Base-by-base conservation (phyloP, 2,113 vertebrate species). In the Trogon surrucura region DNA sequence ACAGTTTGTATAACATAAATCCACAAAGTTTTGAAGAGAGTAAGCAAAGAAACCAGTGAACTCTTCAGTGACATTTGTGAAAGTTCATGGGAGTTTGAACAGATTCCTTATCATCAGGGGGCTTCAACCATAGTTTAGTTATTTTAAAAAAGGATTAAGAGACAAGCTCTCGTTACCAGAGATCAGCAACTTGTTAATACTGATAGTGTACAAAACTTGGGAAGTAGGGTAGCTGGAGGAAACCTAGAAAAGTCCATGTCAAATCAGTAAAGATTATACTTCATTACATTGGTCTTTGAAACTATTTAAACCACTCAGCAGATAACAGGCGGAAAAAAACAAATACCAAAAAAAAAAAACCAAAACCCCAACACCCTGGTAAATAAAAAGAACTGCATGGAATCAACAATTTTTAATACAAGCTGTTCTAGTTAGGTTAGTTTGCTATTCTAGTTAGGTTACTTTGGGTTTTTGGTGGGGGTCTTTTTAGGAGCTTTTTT, bases 31-130 rank as follows among this genome's bases (percentile, higher is more conserved):
- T 74, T 85, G 45, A 92, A 91, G 64, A 84, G 94, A 96, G 61
- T 86, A 95, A 96, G 96, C 91, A 95, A 94, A 96, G 82, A 89
- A 85, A 61, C n/a, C 92, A 95, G 73, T 92, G 85, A 96, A 95
- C 83, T 93, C 86, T 84, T 75, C 67, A 87, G 27, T 57, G 65
- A 92, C 88, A 87, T 93, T n/a, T 69, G 65, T 78, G 50, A 66
- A 86, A 95, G 95, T 95, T 97, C 93, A 93, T 72, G 86, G 69
- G 91, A 96, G 57, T 72, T 81, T 89, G 77, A 83, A 36, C 61
- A 91, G 85, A 95, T 92, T 94, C 64, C 51, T 94, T 93, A 95
- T 84, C 95, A 75, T 23, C 0, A 1, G 53, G 83, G 89, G 89
- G 62, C 83, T 87, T 88, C 86, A 92, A 94, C 93, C 77, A 91